These are phyloP conservation scores for Camponotus vicinus DNA, from an alignment of 1,140 invertebrate species.

Conservation along the genomic window DNA sequence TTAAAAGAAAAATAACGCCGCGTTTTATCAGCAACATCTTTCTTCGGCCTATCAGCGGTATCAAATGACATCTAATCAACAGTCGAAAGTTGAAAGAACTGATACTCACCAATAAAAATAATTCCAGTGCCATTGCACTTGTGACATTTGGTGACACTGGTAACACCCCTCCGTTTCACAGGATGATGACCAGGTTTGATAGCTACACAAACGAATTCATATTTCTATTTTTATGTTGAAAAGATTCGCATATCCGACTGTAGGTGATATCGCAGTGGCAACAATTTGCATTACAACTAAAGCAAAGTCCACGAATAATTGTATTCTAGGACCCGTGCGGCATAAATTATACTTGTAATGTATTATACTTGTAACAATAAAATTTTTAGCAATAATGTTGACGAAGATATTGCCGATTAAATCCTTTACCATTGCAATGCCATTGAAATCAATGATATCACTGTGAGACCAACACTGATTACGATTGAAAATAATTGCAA, in stretches of 20 bases:
- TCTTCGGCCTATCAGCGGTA: constrained; percentile 46
- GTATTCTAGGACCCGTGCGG: background rate
- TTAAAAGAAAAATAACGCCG: background rate
- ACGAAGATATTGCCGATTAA: background rate
- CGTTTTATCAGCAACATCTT: constrained; percentile 65
- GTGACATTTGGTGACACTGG: constrained; percentile 94
- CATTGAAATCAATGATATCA: constrained; percentile 12
- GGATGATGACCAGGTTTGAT: constrained; percentile 91
- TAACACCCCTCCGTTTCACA: constrained; percentile 93
- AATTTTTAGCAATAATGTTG: background rate
- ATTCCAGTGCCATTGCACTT: constrained; percentile 95
- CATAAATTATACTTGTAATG: background rate
- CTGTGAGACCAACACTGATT: background rate
- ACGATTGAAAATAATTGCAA: constrained; percentile 21
- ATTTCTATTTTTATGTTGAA: constrained; percentile 36
- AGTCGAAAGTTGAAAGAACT: background rate
- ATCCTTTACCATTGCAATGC: background rate
- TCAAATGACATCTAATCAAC: constrained; percentile 40
- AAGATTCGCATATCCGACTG: background rate
- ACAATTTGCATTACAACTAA: background rate
- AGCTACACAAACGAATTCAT: constrained; percentile 77
- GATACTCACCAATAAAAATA: constrained; percentile 90
- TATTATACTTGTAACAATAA: background rate
- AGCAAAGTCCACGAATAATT: constrained; percentile 8
- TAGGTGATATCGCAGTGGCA: background rate